phyloP scores from a whole-genome alignment of 2,888 invertebrate genomes.

The Apotomis capreana region DNA sequence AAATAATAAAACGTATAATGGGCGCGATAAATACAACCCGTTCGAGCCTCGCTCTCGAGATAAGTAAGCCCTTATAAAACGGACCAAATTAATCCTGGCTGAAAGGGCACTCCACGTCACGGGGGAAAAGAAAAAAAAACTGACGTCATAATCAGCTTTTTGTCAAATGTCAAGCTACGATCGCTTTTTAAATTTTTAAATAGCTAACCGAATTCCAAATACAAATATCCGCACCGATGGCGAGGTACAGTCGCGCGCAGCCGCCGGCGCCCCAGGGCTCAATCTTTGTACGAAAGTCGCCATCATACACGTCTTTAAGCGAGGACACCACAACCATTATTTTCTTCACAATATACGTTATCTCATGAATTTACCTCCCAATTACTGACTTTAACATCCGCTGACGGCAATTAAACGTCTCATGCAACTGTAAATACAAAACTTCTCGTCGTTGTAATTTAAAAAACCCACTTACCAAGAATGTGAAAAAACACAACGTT shows the following conservation, averaged over 20 bases:
- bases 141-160: constrained; percentile 83
- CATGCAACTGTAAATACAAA: constrained; percentile 80
- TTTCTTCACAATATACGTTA: constrained; percentile 62
- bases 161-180: constrained; percentile 78
- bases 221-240: constrained; percentile 48
- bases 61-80: constrained; percentile 82
- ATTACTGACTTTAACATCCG: constrained; percentile 78
- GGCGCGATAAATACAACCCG: constrained; percentile 80
- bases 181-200: constrained; percentile 76
- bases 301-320: constrained; percentile 21
- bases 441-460: constrained; percentile 72
- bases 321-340: constrained; percentile 45
- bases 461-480: constrained; percentile 74
- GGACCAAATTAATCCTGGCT: constrained; percentile 80
- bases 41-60: constrained; percentile 72
- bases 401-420: constrained; percentile 75
- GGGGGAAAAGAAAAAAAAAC: constrained; percentile 67
- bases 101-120: constrained; percentile 70
- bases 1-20: constrained; percentile 83
- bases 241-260: constrained; percentile 53
- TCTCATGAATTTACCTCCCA: constrained; percentile 73
- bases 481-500: constrained; percentile 77
- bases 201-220: constrained; percentile 67
- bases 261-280: constrained; percentile 36
- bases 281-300: constrained; percentile 16